phyloP scores from a whole-genome alignment of 2,888 invertebrate genomes.

The Ennomos fuscantarius region DNA sequence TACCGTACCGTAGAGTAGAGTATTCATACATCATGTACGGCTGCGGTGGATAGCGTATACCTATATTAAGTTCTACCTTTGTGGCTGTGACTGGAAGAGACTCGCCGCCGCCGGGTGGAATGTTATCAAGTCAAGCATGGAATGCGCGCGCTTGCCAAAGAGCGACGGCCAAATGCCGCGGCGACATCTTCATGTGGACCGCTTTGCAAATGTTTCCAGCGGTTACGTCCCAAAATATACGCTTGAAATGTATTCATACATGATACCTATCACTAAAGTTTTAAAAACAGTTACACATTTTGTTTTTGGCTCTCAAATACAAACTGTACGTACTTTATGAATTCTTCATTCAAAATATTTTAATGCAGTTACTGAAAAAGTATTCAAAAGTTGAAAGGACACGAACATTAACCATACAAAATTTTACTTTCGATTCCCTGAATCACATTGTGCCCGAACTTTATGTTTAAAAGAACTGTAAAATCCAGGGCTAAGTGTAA shows the following conservation, averaged over 20 bases:
- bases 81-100: constrained; percentile 27
- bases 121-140: constrained; percentile 51
- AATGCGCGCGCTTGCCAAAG: constrained; percentile 58
- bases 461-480: neutral
- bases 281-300: no score
- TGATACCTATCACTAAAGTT: no score
- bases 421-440: neutral
- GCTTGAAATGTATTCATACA: constrained; percentile 5
- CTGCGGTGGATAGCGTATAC: neutral
- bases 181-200: constrained; percentile 57
- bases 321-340: no score
- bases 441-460: neutral
- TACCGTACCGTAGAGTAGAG: no score
- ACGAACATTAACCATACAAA: neutral
- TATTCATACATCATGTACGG: constrained; percentile 19
- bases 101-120: constrained; percentile 40
- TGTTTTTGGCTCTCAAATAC: no score
- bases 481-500: constrained; percentile 5
- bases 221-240: constrained; percentile 12
- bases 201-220: constrained; percentile 43
- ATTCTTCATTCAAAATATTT: no score
- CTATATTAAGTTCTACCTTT: constrained; percentile 24
- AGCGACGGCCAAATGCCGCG: constrained; percentile 49
- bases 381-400: no score
- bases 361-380: no score